phyloP scores from a whole-genome alignment of 64 coral and sea anemone genomes.

The Trachythela sp. region DNA sequence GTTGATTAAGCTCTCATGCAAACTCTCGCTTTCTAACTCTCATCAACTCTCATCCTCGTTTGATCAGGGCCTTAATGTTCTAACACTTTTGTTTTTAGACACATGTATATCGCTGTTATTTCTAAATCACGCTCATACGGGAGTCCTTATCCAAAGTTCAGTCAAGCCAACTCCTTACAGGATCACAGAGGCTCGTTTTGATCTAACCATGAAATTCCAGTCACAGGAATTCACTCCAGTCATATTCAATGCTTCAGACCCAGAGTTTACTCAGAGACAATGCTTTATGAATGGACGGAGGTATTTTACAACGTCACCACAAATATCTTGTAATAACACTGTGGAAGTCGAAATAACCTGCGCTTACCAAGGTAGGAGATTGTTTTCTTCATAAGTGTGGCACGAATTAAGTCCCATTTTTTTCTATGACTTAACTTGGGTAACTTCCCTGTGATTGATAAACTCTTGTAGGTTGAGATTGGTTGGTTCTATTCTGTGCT shows the following conservation, averaged over 20 bases:
- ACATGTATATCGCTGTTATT: not conserved
- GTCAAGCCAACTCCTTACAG: not conserved
- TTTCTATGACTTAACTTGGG: too few species aligned
- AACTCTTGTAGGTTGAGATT: not conserved
- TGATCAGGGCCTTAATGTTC: not conserved
- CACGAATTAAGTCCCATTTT: not conserved
- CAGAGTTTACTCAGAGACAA: not conserved
- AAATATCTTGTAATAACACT: not conserved
- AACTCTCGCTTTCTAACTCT: too few species aligned
- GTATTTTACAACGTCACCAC: not conserved
- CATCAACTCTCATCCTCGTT: too few species aligned
- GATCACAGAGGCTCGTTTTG: not conserved
- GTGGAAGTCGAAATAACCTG: not conserved
- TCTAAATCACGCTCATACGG: not conserved
- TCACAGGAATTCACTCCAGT: not conserved
- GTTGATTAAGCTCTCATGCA: too few species aligned
- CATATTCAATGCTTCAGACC: not conserved
- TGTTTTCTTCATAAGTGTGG: not conserved
- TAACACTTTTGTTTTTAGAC: not conserved
- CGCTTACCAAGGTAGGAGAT: not conserved
- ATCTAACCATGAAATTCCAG: not conserved
- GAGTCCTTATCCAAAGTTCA: not conserved
- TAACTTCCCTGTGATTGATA: not conserved
- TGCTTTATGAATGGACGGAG: not conserved
- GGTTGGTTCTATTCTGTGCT: not conserved